Evolutionary conservation across 2,888 invertebrate genomes (phyloP), one percentile per base, ranked within the genome.

Genomic region (Lobophora halterata): DNA sequence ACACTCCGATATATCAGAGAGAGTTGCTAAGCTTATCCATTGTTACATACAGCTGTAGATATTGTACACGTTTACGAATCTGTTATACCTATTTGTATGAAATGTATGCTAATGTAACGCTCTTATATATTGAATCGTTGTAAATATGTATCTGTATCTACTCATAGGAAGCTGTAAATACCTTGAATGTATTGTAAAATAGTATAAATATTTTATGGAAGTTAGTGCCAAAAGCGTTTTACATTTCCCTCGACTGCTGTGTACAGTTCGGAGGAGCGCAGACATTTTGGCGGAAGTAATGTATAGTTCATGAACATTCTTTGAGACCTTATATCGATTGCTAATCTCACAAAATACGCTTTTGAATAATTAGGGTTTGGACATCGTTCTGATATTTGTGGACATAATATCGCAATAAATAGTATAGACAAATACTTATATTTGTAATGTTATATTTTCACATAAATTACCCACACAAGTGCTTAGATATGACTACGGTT

Each of bases 211-310:
- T 38, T 77, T 72, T 78, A 80, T 81, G 68, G 66, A 82, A 79
- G 77, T 81, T 87, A 85, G 86, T 87, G 86, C 86, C 86, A 87
- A 87, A 79, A 79, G 82, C 79, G 78, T 79, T 73, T 70, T 71
- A 75, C 74, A 71, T 65, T 70, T 63, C 61, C 65, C 67, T 72
- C 61, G 58, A 70, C 45, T 67, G 64, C 57, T 62, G 58, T 72
- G 65, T 72, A 73, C 71, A 70, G 65, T 61, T 65, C 49, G 58
- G 52, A 55, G 47, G 58, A 53, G 46, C 32, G 46, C 57, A 32
- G 46, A 62, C 54, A 52, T 50, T 45, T 38, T 52, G 48, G 49
- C 49, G 45, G 38, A 38, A 47, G 35, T 43, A 42, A 45, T 46
- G 41, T 55, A 44, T 50, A 51, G 46, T 46, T 57, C 44, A 32